Base-by-base conservation (phyloP, 2,113 vertebrate genomes). In the Barbus barbus region DNA sequence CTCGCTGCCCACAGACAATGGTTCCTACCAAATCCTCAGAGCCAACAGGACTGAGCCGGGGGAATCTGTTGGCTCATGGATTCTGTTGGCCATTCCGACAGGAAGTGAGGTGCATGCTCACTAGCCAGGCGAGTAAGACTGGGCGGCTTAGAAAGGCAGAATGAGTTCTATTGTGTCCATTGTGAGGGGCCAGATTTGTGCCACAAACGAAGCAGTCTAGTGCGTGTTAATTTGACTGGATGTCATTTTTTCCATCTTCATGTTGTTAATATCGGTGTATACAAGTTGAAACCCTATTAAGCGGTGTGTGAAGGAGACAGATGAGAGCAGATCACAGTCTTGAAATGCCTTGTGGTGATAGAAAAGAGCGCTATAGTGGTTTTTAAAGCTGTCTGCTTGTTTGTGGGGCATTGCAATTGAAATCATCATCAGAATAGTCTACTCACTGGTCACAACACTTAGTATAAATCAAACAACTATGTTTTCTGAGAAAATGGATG, bases 31-130 rank as follows among this genome's bases (percentile, higher is more conserved):
- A 96, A 96, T 94, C 94, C 93, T 92, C 20, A 87, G 84, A 91
- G 90, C 93, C 93, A 94, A 91, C 78, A 91, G 93, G 91, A 86
- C 76, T 93, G 92, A 93, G 94, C 93, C 91, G 60, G 92, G 94
- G 93, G 95, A 96, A 96, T 98, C 93, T 96, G 96, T 96, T 87
- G 86, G 90, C 94, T 96, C 96, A 96, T 96, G 97, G 96, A 95
- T 96, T 97, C 95, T 95, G 93, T 86, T 93, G 91, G 93, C 89
- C 90, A 86, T 90, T 87, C 88, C 81, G 88, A 93, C 96, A 97
- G 96, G 96, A 97, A 97, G 95, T 94, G 86, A 93, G 72, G 93
- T 87, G 91, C 91, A 91, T 92, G 93, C 88, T 94, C 79, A 92
- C 91, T 92, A 93, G 88, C 86, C 89, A 87, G 91, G 88, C 93